Conservation (phyloP, 2,888 invertebrate species). For the Hypsopygia costalis region DNA sequence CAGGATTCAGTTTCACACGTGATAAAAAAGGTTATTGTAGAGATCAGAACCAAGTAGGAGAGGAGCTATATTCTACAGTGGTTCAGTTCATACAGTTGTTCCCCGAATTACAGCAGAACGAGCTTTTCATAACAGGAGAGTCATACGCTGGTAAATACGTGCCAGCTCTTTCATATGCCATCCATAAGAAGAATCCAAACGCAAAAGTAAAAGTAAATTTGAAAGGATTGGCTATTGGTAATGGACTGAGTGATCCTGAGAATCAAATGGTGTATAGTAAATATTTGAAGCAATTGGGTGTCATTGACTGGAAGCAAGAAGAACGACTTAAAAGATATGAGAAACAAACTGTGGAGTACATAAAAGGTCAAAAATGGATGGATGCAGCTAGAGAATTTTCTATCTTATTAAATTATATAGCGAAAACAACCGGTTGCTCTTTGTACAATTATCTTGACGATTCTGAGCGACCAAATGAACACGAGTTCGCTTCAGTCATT, state of each 20-base stretch:
- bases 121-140: constrained; percentile 80
- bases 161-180: constrained; percentile 57
- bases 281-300: neutral
- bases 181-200: too few relatives aligned
- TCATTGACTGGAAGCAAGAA: too few relatives aligned
- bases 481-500: neutral
- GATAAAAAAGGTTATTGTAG: too few relatives aligned
- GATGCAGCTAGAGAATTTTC: too few relatives aligned
- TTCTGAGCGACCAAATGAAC: too few relatives aligned
- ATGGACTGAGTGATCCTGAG: too few relatives aligned
- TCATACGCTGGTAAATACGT: too few relatives aligned
- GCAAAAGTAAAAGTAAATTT: neutral
- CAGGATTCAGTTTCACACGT: constrained; percentile 75
- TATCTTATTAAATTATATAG: too few relatives aligned
- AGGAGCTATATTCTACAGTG: too few relatives aligned
- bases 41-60: too few relatives aligned
- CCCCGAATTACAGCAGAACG: constrained; percentile 56
- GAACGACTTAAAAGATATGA: neutral
- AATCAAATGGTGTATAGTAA: neutral
- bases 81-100: constrained; percentile 78
- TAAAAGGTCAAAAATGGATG: neutral
- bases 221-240: neutral
- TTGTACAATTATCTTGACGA: too few relatives aligned
- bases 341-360: neutral
- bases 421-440: too few relatives aligned